Percentiles rank a stretch among this genome's conserved stretches.
phyloP scores from a whole-genome alignment of 2,888 invertebrate species.

The Sarcophaga caerulescens region DNA sequence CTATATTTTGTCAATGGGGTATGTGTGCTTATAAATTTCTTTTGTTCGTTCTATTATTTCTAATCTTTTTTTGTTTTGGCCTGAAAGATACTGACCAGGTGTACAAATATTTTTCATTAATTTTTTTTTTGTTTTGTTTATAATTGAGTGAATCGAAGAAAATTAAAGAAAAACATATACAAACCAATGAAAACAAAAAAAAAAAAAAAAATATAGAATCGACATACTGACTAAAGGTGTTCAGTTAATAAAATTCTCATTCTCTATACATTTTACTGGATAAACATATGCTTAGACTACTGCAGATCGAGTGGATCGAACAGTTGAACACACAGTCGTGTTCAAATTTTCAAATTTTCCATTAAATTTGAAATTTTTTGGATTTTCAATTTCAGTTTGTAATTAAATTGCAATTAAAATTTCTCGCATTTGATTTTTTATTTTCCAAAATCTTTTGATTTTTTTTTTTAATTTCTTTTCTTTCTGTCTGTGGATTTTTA shows the following conservation, averaged over 20 bases:
- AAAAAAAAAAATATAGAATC: not conserved
- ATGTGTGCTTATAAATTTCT: not conserved
- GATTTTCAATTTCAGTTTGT: slow-evolving; percentile 5
- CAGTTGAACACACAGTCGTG: slow-evolving; percentile 12
- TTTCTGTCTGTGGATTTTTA: too few relatives aligned
- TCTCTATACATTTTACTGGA: slow-evolving; percentile 9
- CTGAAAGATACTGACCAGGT: slow-evolving; percentile 51
- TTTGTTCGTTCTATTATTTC: not conserved
- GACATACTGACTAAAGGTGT: slow-evolving; percentile 5
- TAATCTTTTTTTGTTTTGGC: not conserved
- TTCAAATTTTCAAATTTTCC: not conserved
- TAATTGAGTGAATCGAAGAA: not conserved
- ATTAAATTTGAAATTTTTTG: not conserved
- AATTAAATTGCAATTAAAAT: slow-evolving; percentile 57
- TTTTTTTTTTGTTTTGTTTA: slow-evolving; percentile 20
- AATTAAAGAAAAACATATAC: not conserved
- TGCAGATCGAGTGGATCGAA: not conserved
- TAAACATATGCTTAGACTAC: not conserved
- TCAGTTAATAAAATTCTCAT: slow-evolving; percentile 51
- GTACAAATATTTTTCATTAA: not conserved
- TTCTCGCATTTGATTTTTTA: not conserved
- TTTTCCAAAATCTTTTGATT: not conserved
- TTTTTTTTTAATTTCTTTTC: not conserved
- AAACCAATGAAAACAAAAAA: not conserved
- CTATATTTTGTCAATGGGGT: not conserved